phyloP scores from a whole-genome alignment of 2,797 vertebrate species.

The Anguilla megastoma region DNA sequence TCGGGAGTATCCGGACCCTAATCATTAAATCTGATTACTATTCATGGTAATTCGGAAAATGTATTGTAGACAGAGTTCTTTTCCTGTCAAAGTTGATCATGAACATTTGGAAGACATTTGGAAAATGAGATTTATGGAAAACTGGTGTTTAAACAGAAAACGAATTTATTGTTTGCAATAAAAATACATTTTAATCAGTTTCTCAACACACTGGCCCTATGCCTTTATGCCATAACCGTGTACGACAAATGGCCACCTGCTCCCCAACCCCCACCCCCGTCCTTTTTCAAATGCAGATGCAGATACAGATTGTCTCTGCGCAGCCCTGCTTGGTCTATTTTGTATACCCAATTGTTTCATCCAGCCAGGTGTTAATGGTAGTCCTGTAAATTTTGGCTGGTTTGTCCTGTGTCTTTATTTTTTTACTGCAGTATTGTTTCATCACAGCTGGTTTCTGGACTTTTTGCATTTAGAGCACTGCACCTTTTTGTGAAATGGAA shows the following conservation, averaged over 20 bases:
- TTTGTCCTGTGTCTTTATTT: background rate
- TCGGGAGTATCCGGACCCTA: background rate
- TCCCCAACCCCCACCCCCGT: background rate
- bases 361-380: background rate
- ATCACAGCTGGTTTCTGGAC: background rate
- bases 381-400: background rate
- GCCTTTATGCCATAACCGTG: no score
- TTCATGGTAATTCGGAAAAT: background rate
- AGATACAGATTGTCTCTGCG: background rate
- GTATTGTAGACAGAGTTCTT: no score
- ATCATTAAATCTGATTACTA: background rate
- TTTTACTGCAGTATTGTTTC: background rate
- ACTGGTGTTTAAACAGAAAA: background rate
- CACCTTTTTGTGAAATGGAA: background rate
- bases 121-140: background rate
- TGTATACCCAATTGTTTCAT: background rate
- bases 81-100: no score
- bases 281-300: background rate
- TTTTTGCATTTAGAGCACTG: conserved; percentile 43
- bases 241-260: background rate
- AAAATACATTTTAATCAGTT: background rate
- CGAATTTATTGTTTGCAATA: background rate
- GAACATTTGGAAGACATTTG: background rate
- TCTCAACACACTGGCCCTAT: background rate
- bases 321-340: background rate